Base-by-base conservation (phyloP, 2,113 vertebrate species). In the Ramphastos sulfuratus region DNA sequence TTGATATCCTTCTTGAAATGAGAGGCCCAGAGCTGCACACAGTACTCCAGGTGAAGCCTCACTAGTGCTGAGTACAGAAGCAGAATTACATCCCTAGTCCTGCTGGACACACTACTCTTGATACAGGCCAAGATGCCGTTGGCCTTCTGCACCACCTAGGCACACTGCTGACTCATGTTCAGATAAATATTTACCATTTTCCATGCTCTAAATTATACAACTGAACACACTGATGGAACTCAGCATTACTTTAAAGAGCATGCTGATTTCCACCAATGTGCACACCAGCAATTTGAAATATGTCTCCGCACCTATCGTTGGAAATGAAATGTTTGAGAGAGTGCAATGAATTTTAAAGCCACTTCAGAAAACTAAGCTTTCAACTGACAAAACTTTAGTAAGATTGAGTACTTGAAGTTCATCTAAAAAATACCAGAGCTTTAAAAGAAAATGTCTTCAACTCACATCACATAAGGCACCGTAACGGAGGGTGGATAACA, bases 381-480 rank as follows among this genome's bases (percentile, higher is more conserved):
- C 23, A 59, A 2, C 7, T 35, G 13, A 77, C 52, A 37, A 9
- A 59, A 1, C 42, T 60, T 56, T 56, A 23, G 13, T 24, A 31
- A 73, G 52, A 56, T 24, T 31, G 30, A 23, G 13, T 39, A 12
- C 23, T 50, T 76, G 15, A 55, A 28, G n/a, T 69, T 77, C 30
- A n/a, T 76, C 4, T 60, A 15, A 52, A 59, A 70, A 70, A n/a
- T n/a, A 63, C 3, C 31, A 84, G n/a, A 80, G 61, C 28, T 74
- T 67, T 75, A 74, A 60, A 1, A 71, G 30, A 60, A 73, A 67
- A 61, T 72, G 21, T 20, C 25, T 39, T 85, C 24, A 78, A 97
- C 98, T 98, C 96, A 99, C 98, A 83, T 98, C 98, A 96, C 98
- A 99, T 91, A 99, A 98, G 82, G 98, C 98, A 95, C 98, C 98